Evolutionary conservation across 2,113 vertebrate species (phyloP).

Genomic region (Epinephelus moara): DNA sequence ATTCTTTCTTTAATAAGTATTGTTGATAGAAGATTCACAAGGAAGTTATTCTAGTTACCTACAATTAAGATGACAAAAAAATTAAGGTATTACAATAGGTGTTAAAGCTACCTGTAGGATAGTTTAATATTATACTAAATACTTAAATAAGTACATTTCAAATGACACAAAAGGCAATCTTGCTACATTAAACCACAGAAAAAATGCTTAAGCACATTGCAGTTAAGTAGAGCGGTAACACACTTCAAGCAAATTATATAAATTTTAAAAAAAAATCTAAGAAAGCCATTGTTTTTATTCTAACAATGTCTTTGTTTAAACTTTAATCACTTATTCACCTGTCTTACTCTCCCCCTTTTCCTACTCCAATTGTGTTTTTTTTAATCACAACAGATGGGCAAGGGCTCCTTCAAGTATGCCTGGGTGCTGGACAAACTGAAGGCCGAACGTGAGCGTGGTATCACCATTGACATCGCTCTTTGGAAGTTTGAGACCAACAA

Average conservation of each 20-base stretch:
- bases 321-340: neutral
- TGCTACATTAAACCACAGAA: neutral
- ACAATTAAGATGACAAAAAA: neutral
- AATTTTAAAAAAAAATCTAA: no score
- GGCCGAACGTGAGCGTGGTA: slow-evolving; percentile 87
- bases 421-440: slow-evolving; percentile 89
- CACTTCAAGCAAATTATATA: neutral
- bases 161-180: neutral
- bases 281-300: no score
- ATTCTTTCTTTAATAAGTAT: no score
- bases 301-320: neutral
- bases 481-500: slow-evolving; percentile 89
- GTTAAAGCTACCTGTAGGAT: neutral
- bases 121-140: neutral
- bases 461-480: slow-evolving; percentile 89
- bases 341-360: neutral
- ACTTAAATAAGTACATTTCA: neutral
- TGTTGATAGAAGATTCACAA: neutral
- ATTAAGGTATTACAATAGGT: no score
- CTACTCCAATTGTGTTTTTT: neutral
- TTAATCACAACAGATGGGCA: slow-evolving; percentile 83
- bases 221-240: no score
- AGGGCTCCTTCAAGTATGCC: slow-evolving; percentile 90
- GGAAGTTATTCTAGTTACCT: neutral
- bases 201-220: neutral